Percentiles rank a stretch among this genome's conserved stretches.
These are phyloP conservation scores for Bagarius yarrelli DNA, from an alignment of 2,113 vertebrate species.

Conservation along the genomic window DNA sequence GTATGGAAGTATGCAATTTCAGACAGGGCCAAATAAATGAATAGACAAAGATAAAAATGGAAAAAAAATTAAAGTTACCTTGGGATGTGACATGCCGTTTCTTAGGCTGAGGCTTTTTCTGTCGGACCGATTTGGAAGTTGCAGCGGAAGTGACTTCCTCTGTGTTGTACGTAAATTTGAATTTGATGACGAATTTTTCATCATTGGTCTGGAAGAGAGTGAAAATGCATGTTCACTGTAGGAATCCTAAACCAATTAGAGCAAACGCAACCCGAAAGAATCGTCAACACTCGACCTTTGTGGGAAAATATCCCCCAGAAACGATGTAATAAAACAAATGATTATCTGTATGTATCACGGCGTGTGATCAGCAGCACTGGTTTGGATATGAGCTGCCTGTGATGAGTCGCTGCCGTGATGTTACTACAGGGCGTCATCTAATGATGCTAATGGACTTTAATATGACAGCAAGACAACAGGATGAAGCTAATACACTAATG, in stretches of 20 bases:
- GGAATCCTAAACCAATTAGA: background rate
- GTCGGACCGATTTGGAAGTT: conserved; percentile 5
- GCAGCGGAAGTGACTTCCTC: background rate
- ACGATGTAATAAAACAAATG: background rate
- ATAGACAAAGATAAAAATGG: conserved; percentile 6
- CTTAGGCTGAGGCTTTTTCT: conserved; percentile 28
- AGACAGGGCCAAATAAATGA: background rate
- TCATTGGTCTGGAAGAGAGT: conserved; percentile 29
- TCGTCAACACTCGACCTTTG: background rate
- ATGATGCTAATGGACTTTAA: conserved; percentile 51
- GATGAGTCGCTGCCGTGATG: conserved; percentile 24
- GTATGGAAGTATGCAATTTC: too few species aligned
- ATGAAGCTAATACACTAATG: conserved; percentile 41
- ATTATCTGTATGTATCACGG: background rate
- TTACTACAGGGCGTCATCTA: conserved; percentile 34
- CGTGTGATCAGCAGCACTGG: background rate
- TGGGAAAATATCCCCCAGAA: background rate
- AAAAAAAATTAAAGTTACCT: conserved; percentile 31
- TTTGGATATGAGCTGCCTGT: background rate
- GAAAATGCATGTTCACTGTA: background rate
- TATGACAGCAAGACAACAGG: conserved; percentile 44
- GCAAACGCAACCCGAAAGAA: background rate
- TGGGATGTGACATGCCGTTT: conserved; percentile 26
- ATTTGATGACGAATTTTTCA: conserved; percentile 37
- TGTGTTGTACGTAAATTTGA: conserved; percentile 33